Base-by-base conservation (phyloP, 2,888 invertebrate genomes). In the Papilio protenor region DNA sequence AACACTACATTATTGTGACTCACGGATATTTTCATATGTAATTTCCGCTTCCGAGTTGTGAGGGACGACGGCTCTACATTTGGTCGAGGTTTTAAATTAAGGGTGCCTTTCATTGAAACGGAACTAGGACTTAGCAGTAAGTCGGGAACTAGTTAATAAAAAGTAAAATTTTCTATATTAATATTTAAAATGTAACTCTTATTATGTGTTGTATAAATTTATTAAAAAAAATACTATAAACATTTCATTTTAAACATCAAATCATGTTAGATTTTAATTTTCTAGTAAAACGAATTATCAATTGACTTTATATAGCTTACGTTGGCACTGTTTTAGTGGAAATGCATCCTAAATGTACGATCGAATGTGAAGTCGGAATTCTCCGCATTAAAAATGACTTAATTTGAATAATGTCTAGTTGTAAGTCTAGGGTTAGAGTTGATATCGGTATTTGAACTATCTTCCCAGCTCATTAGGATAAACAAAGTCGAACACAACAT, bases 341-440 rank as follows among this genome's bases (percentile, higher is more conserved):
- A 71, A 57, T 45, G 66, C 21, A 71, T 33, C 11, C 21, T 52
- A 18, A 74, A 78, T 45, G 75, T 21, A 59, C 47, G 55, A 23
- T 21, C 66, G 59, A 69, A 69, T 75, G 69, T 76, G 33, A 69
- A 79, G 69, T 73, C 77, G 55, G 47, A 71, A 61, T 66, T 79
- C 74, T 76, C 76, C 78, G 79, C 80, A 76, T 76, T 52, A 73
- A 77, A 69, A 76, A 77, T 77, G 73, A 73, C 77, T 75, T 78
- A 76, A 74, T 70, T 59, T 77, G 52, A 80, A 79, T 76, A 79
- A 82, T 86, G 83, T 84, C 80, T 86, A 86, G 85, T 77, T 82
- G 57, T 85, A 86, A 87, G 86, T 64, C 82, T 84, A 84, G 82
- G 80, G 64, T 79, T 82, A 81, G 81, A 82, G 81, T 82, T 80